phyloP scores from a whole-genome alignment of 2,888 invertebrate genomes.

The Zhuqinia jingwanae region DNA sequence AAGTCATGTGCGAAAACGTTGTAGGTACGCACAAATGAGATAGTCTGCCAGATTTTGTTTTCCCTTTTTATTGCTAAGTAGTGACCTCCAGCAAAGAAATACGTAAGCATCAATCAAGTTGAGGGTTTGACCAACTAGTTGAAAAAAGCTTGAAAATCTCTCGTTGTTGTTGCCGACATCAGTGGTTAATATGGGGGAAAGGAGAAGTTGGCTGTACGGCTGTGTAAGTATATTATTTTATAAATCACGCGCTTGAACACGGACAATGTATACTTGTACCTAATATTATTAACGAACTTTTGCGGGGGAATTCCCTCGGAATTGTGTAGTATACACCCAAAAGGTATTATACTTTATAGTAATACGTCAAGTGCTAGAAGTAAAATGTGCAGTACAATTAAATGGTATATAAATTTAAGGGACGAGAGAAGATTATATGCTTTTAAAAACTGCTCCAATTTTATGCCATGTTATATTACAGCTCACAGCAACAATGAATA shows the following conservation, averaged over 20 bases:
- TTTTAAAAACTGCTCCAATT: not conserved
- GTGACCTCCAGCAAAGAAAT: too few species aligned
- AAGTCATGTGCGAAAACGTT: too few species aligned
- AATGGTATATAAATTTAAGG: not conserved
- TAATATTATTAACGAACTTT: not conserved
- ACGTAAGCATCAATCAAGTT: not conserved
- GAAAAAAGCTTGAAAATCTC: not conserved
- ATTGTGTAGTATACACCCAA: not conserved
- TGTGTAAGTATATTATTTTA: not conserved
- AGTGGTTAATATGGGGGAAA: not conserved
- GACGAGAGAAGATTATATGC: not conserved
- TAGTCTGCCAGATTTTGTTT: too few species aligned
- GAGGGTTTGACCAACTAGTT: not conserved
- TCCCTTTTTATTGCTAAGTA: too few species aligned
- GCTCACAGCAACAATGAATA: not conserved
- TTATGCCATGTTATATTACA: not conserved
- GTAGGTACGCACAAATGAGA: too few species aligned
- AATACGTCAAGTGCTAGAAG: not conserved
- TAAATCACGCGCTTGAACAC: not conserved
- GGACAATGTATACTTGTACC: not conserved
- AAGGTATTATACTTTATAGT: conserved; percentile 3
- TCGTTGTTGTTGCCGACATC: not conserved
- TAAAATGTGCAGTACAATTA: not conserved
- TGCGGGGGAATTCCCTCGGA: not conserved
- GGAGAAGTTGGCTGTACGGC: not conserved